Base-by-base conservation (phyloP, 2,113 vertebrate species). In the Orcinus orca region DNA sequence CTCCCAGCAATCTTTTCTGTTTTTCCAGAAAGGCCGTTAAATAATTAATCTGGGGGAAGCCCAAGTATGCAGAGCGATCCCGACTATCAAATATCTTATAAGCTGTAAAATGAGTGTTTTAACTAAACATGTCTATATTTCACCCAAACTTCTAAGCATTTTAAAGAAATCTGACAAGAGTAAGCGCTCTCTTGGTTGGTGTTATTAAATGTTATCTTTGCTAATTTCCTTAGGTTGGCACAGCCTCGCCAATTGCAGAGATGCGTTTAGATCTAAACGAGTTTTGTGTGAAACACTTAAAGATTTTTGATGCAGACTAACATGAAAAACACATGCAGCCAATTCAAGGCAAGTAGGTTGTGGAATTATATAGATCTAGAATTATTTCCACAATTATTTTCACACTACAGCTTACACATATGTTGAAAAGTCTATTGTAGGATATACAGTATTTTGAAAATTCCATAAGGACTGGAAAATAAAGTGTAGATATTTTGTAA, bases 381-480 rank as follows among this genome's bases (percentile, higher is more conserved):
- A 93, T 98, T 98, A 95, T 98, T 98, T 88, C 90, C 96, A 96
- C 98, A 97, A 98, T 96, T 95, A 97, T 98, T 98, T 98, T 97
- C 47, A 93, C 90, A 97, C 41, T 55, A 95, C 60, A 86, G 81
- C 95, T 98, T 95, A 97, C 98, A 98, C 96, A 41, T 98, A 97
- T 98, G 98, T 98, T 98, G 68, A 93, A 96, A 96, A 85, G 20
- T 97, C 94, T 98, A 94, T 98, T 98, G 93, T 87, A 97, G 97
- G 98, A 98, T 96, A 90, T 13, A 98, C 97, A 98, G 98, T 98
- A 97, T 97, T 76, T 79, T 97, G 87, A 98, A 98, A 98, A 98
- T 98, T 98, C 93, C 97, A 98, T 96, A 97, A 97, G 96, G 70
- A 97, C 97, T 97, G 97, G 31, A 97, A 98, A 98, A 98, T 97